Percentiles rank a stretch among this genome's conserved stretches.
Evolutionary conservation across 2,113 vertebrate species (phyloP).

Genomic region (Festucalex cinctus): DNA sequence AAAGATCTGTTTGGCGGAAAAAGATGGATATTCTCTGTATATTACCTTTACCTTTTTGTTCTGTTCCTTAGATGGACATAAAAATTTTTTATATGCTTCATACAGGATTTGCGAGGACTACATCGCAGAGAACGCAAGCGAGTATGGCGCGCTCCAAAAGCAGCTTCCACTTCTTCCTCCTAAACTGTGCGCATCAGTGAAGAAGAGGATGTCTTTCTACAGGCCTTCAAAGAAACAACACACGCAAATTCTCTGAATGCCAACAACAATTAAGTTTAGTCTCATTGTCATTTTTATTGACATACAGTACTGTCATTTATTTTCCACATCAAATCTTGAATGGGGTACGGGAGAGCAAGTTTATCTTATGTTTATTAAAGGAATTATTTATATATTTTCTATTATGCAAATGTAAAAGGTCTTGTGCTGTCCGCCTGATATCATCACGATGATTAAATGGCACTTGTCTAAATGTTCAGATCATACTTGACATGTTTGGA

Average conservation of each 20-base stretch:
- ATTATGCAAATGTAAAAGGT: constrained; percentile 34
- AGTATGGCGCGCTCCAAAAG: constrained; percentile 61
- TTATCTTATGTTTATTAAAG: constrained; percentile 24
- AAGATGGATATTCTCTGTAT: not conserved
- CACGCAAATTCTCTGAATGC: not conserved
- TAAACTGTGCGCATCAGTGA: constrained; percentile 77
- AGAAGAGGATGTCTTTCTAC: constrained; percentile 85
- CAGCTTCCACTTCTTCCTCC: constrained; percentile 80
- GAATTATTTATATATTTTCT: constrained; percentile 26
- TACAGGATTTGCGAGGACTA: constrained; percentile 84
- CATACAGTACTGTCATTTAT: constrained; percentile 17
- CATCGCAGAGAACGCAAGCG: constrained; percentile 78
- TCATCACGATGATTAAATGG: constrained; percentile 36
- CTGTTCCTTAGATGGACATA: constrained; percentile 7
- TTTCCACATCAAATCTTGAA: constrained; percentile 5
- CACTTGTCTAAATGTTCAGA: constrained; percentile 3
- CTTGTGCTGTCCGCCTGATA: constrained; percentile 22
- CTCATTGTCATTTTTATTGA: not conserved
- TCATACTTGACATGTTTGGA: not conserved
- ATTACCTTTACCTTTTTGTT: not conserved
- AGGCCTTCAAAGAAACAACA: constrained; percentile 64
- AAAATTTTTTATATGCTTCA: not conserved
- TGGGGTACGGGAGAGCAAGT: not conserved
- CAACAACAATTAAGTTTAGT: constrained; percentile 15
- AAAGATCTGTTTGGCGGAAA: too few species aligned